phyloP scores from a whole-genome alignment of 2,113 vertebrate species.

The Rhinoderma darwinii region DNA sequence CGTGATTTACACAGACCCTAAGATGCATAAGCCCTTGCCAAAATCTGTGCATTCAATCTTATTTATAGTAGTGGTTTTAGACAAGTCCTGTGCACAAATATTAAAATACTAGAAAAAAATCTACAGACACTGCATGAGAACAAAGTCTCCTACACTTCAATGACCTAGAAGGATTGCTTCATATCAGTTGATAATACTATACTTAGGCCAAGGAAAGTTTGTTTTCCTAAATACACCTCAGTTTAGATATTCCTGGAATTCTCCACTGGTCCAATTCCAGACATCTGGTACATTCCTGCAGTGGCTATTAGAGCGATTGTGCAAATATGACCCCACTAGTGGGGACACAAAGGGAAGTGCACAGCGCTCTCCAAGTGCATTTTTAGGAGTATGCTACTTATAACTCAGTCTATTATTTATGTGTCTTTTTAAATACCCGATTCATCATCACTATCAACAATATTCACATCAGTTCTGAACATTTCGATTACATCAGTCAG shows the following conservation, averaged over 20 bases:
- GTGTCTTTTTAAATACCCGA: background rate
- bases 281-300: conserved; percentile 66
- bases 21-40: too few relatives aligned
- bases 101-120: background rate
- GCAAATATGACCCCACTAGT: conserved; percentile 69
- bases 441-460: background rate
- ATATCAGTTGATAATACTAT: conserved; percentile 7
- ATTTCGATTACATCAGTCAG: background rate
- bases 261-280: conserved; percentile 70
- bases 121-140: background rate
- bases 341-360: conserved; percentile 42
- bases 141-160: background rate
- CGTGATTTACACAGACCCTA: too few relatives aligned
- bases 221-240: conserved; percentile 67
- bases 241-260: conserved; percentile 69
- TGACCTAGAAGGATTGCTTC: background rate
- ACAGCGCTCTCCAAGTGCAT: conserved; percentile 6
- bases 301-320: conserved; percentile 60
- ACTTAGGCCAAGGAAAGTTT: conserved; percentile 49
- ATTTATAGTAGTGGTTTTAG: too few relatives aligned
- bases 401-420: background rate
- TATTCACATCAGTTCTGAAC: too few relatives aligned
- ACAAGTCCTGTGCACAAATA: too few relatives aligned
- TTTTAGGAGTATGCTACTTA: conserved; percentile 9
- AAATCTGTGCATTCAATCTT: too few relatives aligned